These are phyloP conservation scores for Lordiphosa clarofinis DNA, from an alignment of 1,140 invertebrate genomes.

Conservation along the genomic window DNA sequence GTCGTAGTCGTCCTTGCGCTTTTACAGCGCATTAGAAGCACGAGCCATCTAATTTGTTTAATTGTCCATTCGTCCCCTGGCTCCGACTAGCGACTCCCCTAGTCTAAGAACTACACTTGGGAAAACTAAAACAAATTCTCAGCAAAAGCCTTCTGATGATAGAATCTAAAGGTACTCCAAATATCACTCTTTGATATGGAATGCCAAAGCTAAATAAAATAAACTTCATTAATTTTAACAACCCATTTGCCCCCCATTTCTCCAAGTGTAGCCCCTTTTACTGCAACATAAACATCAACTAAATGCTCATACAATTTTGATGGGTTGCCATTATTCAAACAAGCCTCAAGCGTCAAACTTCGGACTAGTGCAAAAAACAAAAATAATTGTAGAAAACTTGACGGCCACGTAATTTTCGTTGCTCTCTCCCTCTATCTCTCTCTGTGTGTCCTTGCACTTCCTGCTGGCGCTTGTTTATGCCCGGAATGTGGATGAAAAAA, in stretches of 20 bases:
- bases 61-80: slow-evolving; percentile 17
- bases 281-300: slow-evolving; percentile 66
- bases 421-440: slow-evolving; percentile 1
- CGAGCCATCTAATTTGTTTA: slow-evolving; percentile 39
- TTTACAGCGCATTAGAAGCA: slow-evolving; percentile 32
- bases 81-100: neutral
- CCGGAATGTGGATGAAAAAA: neutral
- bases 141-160: no score
- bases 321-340: slow-evolving; percentile 72
- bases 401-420: slow-evolving; percentile 66
- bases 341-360: slow-evolving; percentile 61
- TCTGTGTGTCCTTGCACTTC: slow-evolving; percentile 3
- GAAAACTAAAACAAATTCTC: no score
- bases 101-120: no score
- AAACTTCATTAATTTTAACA: no score
- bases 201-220: no score
- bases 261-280: neutral
- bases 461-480: slow-evolving; percentile 15
- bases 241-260: neutral
- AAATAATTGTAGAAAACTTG: slow-evolving; percentile 49
- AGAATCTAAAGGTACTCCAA: no score
- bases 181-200: no score
- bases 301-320: slow-evolving; percentile 75
- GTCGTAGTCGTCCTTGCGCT: slow-evolving; percentile 22
- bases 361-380: slow-evolving; percentile 35